A percentile compares a stretch with the other conserved stretches of the same genome.
phyloP scores from a whole-genome alignment of 1,140 invertebrate species.

The Drosophila guanche region DNA sequence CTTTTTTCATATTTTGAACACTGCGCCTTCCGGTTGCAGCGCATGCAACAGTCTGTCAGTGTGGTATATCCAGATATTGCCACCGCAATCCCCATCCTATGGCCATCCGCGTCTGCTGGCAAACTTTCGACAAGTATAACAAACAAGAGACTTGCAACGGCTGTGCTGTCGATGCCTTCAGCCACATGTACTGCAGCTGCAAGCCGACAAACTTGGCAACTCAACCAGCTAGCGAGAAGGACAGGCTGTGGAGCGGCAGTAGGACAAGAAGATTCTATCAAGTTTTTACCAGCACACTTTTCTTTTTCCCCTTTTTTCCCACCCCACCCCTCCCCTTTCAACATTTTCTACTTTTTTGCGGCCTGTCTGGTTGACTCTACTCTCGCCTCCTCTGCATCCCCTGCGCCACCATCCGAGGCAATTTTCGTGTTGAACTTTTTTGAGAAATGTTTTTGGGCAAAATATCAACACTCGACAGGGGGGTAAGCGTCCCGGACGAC shows the following conservation, averaged over 20 bases:
- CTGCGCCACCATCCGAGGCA: slow-evolving; percentile 15
- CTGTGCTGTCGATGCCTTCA: slow-evolving; percentile 65
- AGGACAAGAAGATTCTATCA: slow-evolving; percentile 57
- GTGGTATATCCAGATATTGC: slow-evolving; percentile 9
- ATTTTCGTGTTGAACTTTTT: slow-evolving; percentile 64
- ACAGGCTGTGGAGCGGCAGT: not conserved
- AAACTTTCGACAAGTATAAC: slow-evolving; percentile 63
- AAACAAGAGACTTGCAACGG: slow-evolving; percentile 57
- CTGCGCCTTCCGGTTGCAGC: slow-evolving; percentile 1
- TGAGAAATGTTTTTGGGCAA: slow-evolving; percentile 60
- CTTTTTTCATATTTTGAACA: not conserved
- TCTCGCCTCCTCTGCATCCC: not conserved
- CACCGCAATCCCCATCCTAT: slow-evolving; percentile 17
- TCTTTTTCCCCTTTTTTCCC: slow-evolving; percentile 12
- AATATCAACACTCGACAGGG: slow-evolving; percentile 50
- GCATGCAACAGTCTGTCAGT: slow-evolving; percentile 53
- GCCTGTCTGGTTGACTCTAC: slow-evolving; percentile 28
- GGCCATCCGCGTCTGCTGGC: slow-evolving; percentile 11
- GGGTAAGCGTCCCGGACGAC: not conserved
- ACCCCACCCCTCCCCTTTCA: not conserved
- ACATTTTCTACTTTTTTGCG: slow-evolving; percentile 7
- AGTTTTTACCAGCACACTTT: slow-evolving; percentile 46
- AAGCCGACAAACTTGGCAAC: slow-evolving; percentile 66
- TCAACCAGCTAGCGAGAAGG: slow-evolving; percentile 10
- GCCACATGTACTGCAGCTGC: slow-evolving; percentile 73